Evolutionary conservation across 2,113 vertebrate genomes (phyloP).

Genomic region (Sebastes schlegelii): DNA sequence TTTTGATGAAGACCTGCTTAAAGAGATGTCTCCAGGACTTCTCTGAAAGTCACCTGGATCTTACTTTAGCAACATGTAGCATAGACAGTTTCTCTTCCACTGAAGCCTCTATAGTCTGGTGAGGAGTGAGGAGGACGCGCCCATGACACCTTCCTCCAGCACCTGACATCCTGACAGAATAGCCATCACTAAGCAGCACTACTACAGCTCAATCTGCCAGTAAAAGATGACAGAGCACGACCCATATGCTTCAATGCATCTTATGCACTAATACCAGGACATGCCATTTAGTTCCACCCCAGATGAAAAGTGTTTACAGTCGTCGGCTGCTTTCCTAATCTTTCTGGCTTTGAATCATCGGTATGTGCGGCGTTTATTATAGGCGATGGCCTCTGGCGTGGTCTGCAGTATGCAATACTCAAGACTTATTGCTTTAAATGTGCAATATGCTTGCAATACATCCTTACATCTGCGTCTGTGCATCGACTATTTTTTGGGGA

Average conservation of each 20-base stretch:
- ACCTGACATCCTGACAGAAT: constrained; percentile 50
- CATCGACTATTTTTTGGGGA: constrained; percentile 31
- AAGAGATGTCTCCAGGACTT: neutral
- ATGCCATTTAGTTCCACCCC: constrained; percentile 46
- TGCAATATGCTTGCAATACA: neutral
- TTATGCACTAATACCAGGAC: neutral
- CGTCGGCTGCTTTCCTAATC: constrained; percentile 37
- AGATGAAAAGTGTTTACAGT: constrained; percentile 59
- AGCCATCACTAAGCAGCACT: constrained; percentile 27
- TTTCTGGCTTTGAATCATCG: constrained; percentile 53
- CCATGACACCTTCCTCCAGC: constrained; percentile 62
- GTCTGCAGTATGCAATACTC: constrained; percentile 1
- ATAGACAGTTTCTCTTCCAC: constrained; percentile 8
- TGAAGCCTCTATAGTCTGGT: constrained; percentile 30
- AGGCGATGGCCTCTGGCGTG: constrained; percentile 37
- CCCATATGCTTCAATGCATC: constrained; percentile 1
- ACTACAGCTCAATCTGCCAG: constrained; percentile 8
- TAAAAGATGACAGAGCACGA: constrained; percentile 19
- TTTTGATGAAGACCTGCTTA: too few relatives aligned
- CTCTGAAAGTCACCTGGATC: neutral
- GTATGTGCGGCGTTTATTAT: constrained; percentile 39
- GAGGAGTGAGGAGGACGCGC: constrained; percentile 65
- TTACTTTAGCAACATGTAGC: constrained; percentile 29
- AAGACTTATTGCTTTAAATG: neutral
- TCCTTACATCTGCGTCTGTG: constrained; percentile 14